Evolutionary conservation across 1,140 invertebrate genomes (phyloP).

Genomic region (Meloidogyne chitwoodi): DNA sequence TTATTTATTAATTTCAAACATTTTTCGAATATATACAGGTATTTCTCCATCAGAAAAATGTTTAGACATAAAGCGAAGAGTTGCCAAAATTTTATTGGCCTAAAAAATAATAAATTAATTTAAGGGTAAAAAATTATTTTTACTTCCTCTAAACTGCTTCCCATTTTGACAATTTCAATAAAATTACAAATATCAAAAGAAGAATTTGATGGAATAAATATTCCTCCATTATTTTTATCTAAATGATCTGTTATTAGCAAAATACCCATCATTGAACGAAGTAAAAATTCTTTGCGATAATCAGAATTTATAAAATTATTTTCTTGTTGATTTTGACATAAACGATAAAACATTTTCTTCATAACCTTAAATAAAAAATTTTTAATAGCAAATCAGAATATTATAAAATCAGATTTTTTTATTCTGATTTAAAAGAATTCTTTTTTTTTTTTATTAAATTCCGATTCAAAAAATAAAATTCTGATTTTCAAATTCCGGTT

Average conservation of each 20-base stretch:
- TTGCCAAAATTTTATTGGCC: neutral
- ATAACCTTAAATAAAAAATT: neutral
- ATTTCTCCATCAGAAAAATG: neutral
- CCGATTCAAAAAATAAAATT: no score
- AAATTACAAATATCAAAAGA: conserved; percentile 12
- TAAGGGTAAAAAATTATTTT: neutral
- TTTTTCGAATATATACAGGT: neutral
- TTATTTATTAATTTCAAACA: neutral
- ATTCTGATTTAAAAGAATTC: no score
- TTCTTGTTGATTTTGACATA: neutral
- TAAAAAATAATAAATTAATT: neutral
- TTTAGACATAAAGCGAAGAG: conserved; percentile 18
- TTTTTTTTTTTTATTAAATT: no score
- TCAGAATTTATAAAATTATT: neutral
- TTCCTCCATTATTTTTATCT: neutral
- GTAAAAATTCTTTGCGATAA: neutral
- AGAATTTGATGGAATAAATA: conserved; percentile 4
- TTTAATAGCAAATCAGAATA: no score
- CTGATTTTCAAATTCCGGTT: no score
- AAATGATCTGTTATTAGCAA: conserved; percentile 12
- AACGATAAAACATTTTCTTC: conserved; percentile 6
- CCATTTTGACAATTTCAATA: neutral
- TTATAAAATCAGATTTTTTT: no score
- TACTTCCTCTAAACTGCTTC: neutral
- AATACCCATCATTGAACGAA: conserved; percentile 14